Evolutionary conservation across 2,113 vertebrate species (phyloP).

Genomic region (Brachyhypopomus gauderio): DNA sequence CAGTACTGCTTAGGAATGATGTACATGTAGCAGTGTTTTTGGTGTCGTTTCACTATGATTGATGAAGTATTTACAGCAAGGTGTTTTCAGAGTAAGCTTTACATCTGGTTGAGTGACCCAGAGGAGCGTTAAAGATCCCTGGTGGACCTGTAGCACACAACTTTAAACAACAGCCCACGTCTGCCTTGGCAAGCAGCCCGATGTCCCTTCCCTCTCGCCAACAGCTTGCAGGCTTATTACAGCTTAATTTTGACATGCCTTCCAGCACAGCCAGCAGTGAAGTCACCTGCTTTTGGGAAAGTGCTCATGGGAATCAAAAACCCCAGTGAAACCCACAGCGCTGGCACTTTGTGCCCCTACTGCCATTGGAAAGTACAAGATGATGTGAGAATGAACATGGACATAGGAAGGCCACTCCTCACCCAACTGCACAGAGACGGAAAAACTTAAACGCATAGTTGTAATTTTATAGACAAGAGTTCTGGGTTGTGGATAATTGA

Average conservation of each 20-base stretch:
- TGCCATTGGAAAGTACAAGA: background rate
- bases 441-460: too few relatives aligned
- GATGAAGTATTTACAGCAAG: too few relatives aligned
- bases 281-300: constrained; percentile 17
- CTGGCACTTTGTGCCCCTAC: background rate
- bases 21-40: too few relatives aligned
- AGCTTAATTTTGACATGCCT: background rate
- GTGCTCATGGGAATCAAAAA: background rate
- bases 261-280: background rate
- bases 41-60: too few relatives aligned
- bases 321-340: background rate
- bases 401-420: too few relatives aligned
- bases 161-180: background rate
- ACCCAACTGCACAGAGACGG: too few relatives aligned
- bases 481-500: too few relatives aligned
- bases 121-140: too few relatives aligned
- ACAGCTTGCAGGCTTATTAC: constrained; percentile 18
- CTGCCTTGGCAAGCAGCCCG: background rate
- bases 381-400: background rate
- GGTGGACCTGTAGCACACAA: background rate
- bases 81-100: too few relatives aligned
- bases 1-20: too few relatives aligned
- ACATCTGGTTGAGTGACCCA: too few relatives aligned
- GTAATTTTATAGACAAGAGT: too few relatives aligned
- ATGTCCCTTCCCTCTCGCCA: background rate